Conservation (phyloP, 2,888 invertebrate species). For the Anodontia alba region DNA sequence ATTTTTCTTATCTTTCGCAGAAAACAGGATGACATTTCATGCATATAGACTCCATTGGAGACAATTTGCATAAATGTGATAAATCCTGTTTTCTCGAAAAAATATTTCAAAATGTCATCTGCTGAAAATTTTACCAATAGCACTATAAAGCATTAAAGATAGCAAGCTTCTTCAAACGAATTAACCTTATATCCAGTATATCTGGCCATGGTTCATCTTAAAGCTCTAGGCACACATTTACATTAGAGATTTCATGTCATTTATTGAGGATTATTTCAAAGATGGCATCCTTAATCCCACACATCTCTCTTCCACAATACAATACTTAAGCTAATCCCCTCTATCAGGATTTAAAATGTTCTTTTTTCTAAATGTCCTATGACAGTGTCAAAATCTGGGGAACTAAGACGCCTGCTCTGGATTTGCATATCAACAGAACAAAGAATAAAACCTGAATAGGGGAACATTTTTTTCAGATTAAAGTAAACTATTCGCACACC, state of each 20-base stretch:
- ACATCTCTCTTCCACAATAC: constrained; percentile 25
- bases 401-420: neutral
- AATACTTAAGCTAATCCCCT: constrained; percentile 11
- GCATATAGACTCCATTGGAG: too few relatives aligned
- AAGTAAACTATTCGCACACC: too few relatives aligned
- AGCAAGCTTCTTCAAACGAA: too few relatives aligned
- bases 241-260: constrained; percentile 57
- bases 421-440: neutral
- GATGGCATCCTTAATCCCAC: constrained; percentile 38
- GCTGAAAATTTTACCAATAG: too few relatives aligned
- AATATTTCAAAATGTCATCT: too few relatives aligned
- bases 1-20: too few relatives aligned
- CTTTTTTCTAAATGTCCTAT: constrained; percentile 8
- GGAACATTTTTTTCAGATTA: too few relatives aligned
- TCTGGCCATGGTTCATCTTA: constrained; percentile 20
- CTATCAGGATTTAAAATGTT: constrained; percentile 8
- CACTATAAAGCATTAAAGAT: too few relatives aligned
- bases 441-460: neutral
- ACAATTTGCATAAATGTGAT: too few relatives aligned
- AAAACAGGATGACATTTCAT: too few relatives aligned
- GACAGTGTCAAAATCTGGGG: constrained; percentile 7
- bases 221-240: constrained; percentile 50
- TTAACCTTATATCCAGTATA: too few relatives aligned
- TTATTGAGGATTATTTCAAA: constrained; percentile 36
- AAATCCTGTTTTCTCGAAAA: too few relatives aligned